Evolutionary conservation across 2,888 invertebrate genomes (phyloP).

Genomic region (Drosophila formosana): DNA sequence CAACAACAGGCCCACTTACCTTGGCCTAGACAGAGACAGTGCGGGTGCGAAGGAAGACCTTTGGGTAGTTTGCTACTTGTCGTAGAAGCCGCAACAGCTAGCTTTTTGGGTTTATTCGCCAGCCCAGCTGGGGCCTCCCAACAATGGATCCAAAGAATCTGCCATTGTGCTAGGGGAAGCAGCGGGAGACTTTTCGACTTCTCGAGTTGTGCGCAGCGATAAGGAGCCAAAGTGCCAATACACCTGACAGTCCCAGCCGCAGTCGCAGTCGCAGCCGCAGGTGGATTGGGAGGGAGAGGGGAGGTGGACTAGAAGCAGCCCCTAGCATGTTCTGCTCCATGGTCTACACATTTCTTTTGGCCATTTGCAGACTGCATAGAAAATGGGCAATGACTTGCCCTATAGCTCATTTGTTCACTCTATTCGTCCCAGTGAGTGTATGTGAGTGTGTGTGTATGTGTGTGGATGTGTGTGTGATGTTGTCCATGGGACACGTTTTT

Average conservation of each 20-base stretch:
- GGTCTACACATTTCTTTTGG: conserved; percentile 45
- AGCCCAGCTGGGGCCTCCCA: conserved; percentile 12
- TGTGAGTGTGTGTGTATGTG: conserved; percentile 9
- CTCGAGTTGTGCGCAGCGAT: conserved; percentile 67
- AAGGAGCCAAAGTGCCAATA: conserved; percentile 72
- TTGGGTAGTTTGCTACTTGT: conserved; percentile 41
- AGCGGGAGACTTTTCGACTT: conserved; percentile 65
- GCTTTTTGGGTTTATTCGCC: conserved; percentile 1
- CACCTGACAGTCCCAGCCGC: conserved; percentile 49
- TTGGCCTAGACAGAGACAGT: not conserved
- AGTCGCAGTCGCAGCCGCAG: not conserved
- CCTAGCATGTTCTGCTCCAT: conserved; percentile 41
- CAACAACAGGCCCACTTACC: conserved; percentile 4
- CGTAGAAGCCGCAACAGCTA: conserved; percentile 34
- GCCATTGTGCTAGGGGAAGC: conserved; percentile 41
- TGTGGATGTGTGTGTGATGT: conserved; percentile 33
- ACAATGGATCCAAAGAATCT: conserved; percentile 58
- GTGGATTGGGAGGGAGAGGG: not conserved
- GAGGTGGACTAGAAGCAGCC: conserved; percentile 7
- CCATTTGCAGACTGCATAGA: conserved; percentile 63
- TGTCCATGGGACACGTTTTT: conserved; percentile 77
- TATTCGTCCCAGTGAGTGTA: conserved; percentile 1
- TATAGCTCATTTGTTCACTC: conserved; percentile 45
- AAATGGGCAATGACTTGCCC: conserved; percentile 56
- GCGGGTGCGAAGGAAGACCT: not conserved